Evolutionary conservation across 1,140 invertebrate genomes (phyloP), one percentile per base, ranked within the genome.

Genomic region (Drosophila subpulchrella): DNA sequence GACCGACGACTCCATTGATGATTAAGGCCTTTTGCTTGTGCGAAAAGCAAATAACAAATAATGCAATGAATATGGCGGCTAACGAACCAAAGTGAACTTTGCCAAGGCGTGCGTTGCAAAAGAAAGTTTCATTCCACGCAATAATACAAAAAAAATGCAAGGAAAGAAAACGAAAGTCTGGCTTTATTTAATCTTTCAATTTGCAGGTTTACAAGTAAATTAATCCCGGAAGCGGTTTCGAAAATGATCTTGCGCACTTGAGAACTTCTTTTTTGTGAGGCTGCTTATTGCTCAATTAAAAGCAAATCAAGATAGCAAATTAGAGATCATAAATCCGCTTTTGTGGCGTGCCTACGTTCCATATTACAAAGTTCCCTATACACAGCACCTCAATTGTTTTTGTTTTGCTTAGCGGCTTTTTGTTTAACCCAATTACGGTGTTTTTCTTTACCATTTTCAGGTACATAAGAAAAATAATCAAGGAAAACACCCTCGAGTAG

Each of bases 31-130:
- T 63, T 34, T 48, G 44, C 20, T 10, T 10, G 7, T 34, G 32
- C 32, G 8, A 20, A 46, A 46, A 24, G 15, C 11, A 24, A 46
- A 24, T 24, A 15, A 13, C 20, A 67, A 34, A 61, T 44, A 34
- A 61, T 44, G 41, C 41, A 42, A 34, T 39, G 56, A 61, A 41
- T 13, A 24, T n/a, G 11, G 7, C 12, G 38, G 41, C 59, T 44
- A 65, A 65, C 65, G 65, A 68, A 68, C 38, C 60, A 42, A 4
- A 66, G 47, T 68, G 65, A 68, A 68, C 65, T 68, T 68, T 53
- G 60, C 0, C 12, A 24, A 32, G 54, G 42, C 55, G 59, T n/a
- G 12, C 11, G 27, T 51, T 32, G 60, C 47, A 44, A 53, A 68
- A 63, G 65, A 68, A 68, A 68, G 65, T 68, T 53, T 34, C 30